These are phyloP conservation scores for Drosophila suboccidentalis DNA, from an alignment of 2,888 invertebrate genomes.

Conservation along the genomic window DNA sequence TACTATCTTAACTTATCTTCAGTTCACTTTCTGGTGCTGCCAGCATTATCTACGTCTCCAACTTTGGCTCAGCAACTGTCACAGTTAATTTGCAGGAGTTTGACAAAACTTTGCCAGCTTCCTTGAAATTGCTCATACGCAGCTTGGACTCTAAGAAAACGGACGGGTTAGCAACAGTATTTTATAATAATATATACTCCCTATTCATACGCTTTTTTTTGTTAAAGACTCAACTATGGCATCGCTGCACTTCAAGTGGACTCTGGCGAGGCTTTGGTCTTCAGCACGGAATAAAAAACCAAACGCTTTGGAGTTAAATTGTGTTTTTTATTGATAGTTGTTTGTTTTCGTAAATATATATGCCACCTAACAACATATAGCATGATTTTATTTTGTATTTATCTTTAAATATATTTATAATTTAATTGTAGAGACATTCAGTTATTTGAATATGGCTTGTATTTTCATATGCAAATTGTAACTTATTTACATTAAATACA, in stretches of 20 bases:
- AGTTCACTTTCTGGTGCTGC: conserved; percentile 52
- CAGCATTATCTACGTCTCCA: conserved; percentile 66
- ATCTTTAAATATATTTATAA: conserved; percentile 17
- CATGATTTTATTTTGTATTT: conserved; percentile 11
- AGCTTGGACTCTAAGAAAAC: conserved; percentile 49
- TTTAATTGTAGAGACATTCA: conserved; percentile 32
- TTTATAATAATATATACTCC: background rate
- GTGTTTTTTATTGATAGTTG: conserved; percentile 47
- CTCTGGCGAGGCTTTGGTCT: conserved; percentile 49
- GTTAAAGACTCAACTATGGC: conserved; percentile 11
- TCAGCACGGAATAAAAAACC: conserved; percentile 30
- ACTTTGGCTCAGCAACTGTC: conserved; percentile 55
- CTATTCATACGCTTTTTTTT: background rate
- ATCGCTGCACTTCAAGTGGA: conserved; percentile 16
- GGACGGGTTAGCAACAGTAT: conserved; percentile 39
- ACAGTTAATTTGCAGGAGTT: conserved; percentile 55
- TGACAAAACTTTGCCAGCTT: conserved; percentile 42
- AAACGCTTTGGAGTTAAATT: conserved; percentile 13
- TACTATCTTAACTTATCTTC: background rate
- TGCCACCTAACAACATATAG: conserved; percentile 68
- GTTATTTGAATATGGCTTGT: conserved; percentile 32
- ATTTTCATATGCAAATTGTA: conserved; percentile 27
- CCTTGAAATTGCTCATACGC: conserved; percentile 47
- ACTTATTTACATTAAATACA: conserved; percentile 59
- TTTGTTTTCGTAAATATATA: conserved; percentile 47